A percentile compares a stretch with the other conserved stretches of the same genome.
phyloP scores from a whole-genome alignment of 2,797 vertebrate species.

The Tadarida brasiliensis region DNA sequence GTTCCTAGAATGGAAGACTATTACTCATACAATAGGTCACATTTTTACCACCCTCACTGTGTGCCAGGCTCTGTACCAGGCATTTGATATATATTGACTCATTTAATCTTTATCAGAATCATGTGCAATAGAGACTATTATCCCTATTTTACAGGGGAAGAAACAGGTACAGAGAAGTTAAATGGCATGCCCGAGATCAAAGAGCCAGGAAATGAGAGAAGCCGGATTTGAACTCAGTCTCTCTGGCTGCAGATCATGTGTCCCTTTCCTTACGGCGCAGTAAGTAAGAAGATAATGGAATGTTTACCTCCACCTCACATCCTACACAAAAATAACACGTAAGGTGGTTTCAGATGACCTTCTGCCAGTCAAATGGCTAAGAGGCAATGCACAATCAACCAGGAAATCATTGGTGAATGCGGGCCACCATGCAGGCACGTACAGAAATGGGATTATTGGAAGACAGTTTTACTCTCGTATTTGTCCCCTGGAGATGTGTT shows the following conservation, averaged over 20 bases:
- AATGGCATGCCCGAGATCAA: neutral
- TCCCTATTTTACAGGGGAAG: neutral
- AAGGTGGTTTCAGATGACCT: neutral
- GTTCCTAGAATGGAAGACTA: conserved; percentile 15
- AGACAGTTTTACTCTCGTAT: fast-evolving
- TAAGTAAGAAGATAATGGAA: neutral
- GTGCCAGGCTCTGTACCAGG: neutral
- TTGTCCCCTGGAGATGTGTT: neutral
- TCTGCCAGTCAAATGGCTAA: neutral
- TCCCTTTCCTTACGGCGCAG: neutral
- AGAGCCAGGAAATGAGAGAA: neutral
- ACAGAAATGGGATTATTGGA: neutral
- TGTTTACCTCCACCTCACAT: neutral
- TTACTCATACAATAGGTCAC: neutral
- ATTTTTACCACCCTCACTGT: neutral
- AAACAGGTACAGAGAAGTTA: neutral
- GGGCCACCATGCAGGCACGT: neutral
- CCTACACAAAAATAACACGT: neutral
- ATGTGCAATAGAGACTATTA: neutral
- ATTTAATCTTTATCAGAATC: neutral
- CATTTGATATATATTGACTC: neutral
- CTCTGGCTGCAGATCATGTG: neutral
- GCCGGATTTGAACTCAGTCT: neutral
- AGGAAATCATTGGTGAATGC: neutral
- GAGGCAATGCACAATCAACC: neutral